Evolutionary conservation across 2,113 vertebrate species (phyloP).

Genomic region (Laticauda colubrina): DNA sequence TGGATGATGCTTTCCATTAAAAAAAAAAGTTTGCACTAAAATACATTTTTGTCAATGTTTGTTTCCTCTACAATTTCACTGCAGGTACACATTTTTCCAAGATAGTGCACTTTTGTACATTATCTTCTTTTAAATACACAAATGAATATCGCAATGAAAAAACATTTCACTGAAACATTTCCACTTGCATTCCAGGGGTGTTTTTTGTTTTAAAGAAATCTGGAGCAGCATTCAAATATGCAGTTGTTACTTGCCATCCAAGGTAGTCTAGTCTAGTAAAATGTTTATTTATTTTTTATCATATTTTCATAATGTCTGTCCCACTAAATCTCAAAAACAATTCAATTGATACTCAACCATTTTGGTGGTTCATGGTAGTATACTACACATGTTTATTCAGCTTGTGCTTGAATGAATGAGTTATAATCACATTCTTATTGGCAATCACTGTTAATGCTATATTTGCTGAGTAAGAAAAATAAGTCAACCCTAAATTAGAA

Average conservation of each 20-base stretch:
- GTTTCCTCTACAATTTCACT: not conserved
- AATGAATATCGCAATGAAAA: not conserved
- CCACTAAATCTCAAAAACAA: not conserved
- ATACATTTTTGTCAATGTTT: not conserved
- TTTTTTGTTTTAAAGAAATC: not conserved
- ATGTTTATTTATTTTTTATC: not conserved
- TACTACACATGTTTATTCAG: not conserved
- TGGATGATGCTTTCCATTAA: not conserved
- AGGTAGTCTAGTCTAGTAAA: not conserved
- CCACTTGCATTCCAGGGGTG: not conserved
- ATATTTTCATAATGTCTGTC: not conserved
- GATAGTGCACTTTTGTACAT: not conserved
- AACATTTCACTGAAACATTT: not conserved
- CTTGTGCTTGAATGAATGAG: not conserved
- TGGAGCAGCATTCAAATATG: not conserved
- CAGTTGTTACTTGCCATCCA: not conserved
- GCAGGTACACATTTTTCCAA: not conserved
- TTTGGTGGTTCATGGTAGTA: not conserved
- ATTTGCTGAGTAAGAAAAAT: not conserved
- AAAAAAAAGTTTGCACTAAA: not conserved
- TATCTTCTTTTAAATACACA: not conserved
- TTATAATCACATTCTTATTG: not conserved
- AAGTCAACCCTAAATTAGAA: not conserved
- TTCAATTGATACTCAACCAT: not conserved
- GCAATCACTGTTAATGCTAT: not conserved